Conservation (phyloP, 2,888 invertebrate genomes). For the Pilophorus perplexus region DNA sequence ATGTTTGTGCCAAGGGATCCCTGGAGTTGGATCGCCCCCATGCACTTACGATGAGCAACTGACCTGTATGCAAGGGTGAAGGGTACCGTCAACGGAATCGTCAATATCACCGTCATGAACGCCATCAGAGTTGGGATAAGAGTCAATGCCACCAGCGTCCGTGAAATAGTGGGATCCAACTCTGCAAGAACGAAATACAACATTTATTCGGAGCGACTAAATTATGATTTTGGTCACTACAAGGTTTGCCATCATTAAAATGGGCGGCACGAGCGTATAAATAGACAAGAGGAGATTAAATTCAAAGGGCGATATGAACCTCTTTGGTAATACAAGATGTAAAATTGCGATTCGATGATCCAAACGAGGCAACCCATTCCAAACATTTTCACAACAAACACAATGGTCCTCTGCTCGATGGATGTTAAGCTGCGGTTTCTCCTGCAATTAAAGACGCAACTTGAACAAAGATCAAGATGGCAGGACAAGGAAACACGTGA, state of each 20-base stretch:
- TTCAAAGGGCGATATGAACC: too few relatives aligned
- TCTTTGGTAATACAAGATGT: too few relatives aligned
- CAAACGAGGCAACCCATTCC: background rate
- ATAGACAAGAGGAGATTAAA: too few relatives aligned
- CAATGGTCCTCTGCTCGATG: background rate
- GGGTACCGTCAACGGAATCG: background rate
- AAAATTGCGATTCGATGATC: background rate
- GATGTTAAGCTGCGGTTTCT: constrained; percentile 6
- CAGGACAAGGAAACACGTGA: too few relatives aligned
- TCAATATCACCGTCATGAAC: background rate
- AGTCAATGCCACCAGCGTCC: background rate
- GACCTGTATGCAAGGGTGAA: background rate
- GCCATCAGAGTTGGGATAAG: background rate
- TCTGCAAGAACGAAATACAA: background rate
- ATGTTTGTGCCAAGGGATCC: too few relatives aligned
- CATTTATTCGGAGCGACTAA: too few relatives aligned
- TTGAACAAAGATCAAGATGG: too few relatives aligned
- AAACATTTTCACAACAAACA: background rate
- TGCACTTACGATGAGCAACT: too few relatives aligned
- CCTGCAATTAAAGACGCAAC: background rate
- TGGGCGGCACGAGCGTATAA: too few relatives aligned
- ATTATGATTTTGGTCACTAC: too few relatives aligned
- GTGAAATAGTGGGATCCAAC: background rate
- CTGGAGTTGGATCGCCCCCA: too few relatives aligned
- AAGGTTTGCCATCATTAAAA: too few relatives aligned